These are phyloP conservation scores for Vesta saturnalis DNA, from an alignment of 2,888 invertebrate genomes.

Conservation along the genomic window DNA sequence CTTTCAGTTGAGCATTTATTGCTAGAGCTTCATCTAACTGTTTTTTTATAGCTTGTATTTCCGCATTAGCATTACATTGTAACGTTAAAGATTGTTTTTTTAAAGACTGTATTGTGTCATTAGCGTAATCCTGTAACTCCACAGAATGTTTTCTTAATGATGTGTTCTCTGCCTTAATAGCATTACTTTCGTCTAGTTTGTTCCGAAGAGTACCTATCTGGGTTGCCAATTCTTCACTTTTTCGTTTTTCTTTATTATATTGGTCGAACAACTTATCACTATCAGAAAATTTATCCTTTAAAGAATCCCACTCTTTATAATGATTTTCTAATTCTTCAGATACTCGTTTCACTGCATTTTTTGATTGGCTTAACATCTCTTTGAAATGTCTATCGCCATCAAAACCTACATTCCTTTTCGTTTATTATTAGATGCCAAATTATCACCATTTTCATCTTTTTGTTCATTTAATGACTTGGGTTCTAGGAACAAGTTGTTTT, in stretches of 20 bases:
- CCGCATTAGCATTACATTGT: slow-evolving; percentile 55
- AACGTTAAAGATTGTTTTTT: slow-evolving; percentile 51
- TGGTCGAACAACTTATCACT: not conserved
- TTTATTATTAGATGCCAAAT: too few species aligned
- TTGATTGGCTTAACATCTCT: slow-evolving; percentile 54
- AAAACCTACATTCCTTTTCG: not conserved
- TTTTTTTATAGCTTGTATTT: not conserved
- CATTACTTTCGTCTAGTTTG: slow-evolving; percentile 40
- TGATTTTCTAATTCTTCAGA: slow-evolving; percentile 53
- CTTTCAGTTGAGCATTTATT: not conserved
- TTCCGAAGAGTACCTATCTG: slow-evolving; percentile 37
- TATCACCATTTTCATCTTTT: too few species aligned
- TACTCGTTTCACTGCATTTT: slow-evolving; percentile 53
- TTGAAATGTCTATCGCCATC: slow-evolving; percentile 51
- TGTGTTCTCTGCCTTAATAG: slow-evolving; percentile 50
- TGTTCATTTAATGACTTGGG: not conserved
- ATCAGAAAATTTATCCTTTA: too few species aligned
- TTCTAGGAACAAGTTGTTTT: not conserved
- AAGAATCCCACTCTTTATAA: slow-evolving; percentile 48
- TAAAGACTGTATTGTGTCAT: slow-evolving; percentile 35
- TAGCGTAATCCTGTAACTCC: slow-evolving; percentile 56
- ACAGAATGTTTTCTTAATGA: slow-evolving; percentile 51
- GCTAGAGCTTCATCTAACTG: not conserved
- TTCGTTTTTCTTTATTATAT: slow-evolving; percentile 7
- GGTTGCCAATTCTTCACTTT: not conserved